A percentile compares a stretch with the other conserved stretches of the same genome.
Evolutionary conservation across 2,888 invertebrate species (phyloP).

Genomic region (Allolobophora icterica): DNA sequence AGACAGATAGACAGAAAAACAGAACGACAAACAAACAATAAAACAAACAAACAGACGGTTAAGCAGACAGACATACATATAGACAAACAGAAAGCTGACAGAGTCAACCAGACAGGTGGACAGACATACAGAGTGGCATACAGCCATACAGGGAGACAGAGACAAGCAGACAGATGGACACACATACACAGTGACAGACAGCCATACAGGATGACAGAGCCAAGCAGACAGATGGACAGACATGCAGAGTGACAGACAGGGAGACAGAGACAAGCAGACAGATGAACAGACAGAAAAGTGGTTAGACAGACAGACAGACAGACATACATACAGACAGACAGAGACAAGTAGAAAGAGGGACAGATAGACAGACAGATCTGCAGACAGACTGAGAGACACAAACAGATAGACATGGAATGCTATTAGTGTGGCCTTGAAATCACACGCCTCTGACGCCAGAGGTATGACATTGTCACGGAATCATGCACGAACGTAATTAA

Average conservation of each 20-base stretch:
- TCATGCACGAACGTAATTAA: not conserved
- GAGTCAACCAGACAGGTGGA: not conserved
- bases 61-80: not conserved
- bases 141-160: too few relatives aligned
- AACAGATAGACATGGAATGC: too few relatives aligned
- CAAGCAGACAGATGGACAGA: not conserved
- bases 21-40: not conserved
- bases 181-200: too few relatives aligned
- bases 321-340: not conserved
- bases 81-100: not conserved
- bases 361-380: too few relatives aligned
- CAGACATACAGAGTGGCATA: too few relatives aligned
- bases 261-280: not conserved
- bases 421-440: not conserved
- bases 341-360: not conserved
- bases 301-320: not conserved
- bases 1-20: too few relatives aligned
- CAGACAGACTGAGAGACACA: too few relatives aligned
- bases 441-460: not conserved
- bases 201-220: not conserved
- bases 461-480: not conserved
- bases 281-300: not conserved
- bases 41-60: too few relatives aligned
- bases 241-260: too few relatives aligned
- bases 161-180: too few relatives aligned